A percentile compares a stretch with the other conserved stretches of the same genome.
phyloP scores from a whole-genome alignment of 1,140 invertebrate genomes.

The Scaptomyza graminum region DNA sequence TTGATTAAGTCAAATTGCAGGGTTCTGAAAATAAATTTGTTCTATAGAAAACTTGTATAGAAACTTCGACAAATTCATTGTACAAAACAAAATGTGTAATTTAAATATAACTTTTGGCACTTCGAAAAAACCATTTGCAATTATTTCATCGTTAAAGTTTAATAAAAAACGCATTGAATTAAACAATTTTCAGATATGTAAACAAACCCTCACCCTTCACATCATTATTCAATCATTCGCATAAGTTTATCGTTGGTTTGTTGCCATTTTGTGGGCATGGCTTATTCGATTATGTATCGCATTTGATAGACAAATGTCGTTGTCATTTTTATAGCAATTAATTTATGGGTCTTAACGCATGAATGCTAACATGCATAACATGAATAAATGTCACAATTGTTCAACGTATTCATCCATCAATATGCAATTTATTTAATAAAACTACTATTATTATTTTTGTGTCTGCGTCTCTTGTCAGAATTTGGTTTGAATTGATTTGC shows the following conservation, averaged over 20 bases:
- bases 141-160: too few species aligned
- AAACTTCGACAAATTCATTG: too few species aligned
- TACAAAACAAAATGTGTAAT: too few species aligned
- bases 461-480: slow-evolving; percentile 2
- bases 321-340: slow-evolving; percentile 58
- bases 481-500: slow-evolving; percentile 25
- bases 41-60: too few species aligned
- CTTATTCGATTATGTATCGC: not conserved
- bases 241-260: not conserved
- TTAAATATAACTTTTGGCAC: too few species aligned
- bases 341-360: slow-evolving; percentile 56
- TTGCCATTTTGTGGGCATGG: not conserved
- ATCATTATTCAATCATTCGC: too few species aligned
- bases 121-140: too few species aligned
- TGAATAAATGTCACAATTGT: slow-evolving; percentile 64
- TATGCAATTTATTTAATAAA: slow-evolving; percentile 63
- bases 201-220: too few species aligned
- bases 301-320: slow-evolving; percentile 33
- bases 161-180: too few species aligned
- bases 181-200: too few species aligned
- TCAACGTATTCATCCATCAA: slow-evolving; percentile 57
- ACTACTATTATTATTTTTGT: slow-evolving; percentile 45
- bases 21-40: too few species aligned
- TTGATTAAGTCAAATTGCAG: too few species aligned
- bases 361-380: slow-evolving; percentile 54